Percentiles rank a stretch among this genome's conserved stretches.
Conservation (phyloP, 2,113 vertebrate genomes). For the Boleophthalmus pectinirostris region DNA sequence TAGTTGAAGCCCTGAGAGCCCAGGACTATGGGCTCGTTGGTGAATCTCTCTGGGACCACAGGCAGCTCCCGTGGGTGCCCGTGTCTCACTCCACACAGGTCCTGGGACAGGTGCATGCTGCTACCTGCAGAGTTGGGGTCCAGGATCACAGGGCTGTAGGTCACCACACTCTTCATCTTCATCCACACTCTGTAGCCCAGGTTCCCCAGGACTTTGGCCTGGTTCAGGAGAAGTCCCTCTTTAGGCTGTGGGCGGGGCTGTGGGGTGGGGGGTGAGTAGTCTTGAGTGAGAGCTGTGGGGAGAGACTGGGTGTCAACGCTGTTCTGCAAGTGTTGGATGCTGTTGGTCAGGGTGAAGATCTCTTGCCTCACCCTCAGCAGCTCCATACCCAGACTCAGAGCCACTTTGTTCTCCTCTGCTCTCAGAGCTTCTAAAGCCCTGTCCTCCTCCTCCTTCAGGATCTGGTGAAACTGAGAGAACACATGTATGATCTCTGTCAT, state of each 20-base stretch:
- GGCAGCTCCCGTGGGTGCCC: neutral
- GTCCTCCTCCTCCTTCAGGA: constrained; percentile 36
- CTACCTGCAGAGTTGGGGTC: neutral
- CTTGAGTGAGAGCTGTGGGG: neutral
- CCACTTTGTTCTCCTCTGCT: constrained; percentile 7
- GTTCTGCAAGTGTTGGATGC: neutral
- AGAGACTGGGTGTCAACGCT: neutral
- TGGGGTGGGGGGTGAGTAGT: neutral
- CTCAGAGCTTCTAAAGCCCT: constrained; percentile 20
- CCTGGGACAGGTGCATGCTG: neutral
- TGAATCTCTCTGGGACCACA: constrained; percentile 2
- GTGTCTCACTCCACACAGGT: neutral
- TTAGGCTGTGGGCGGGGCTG: neutral
- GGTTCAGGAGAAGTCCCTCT: neutral
- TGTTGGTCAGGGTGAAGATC: neutral
- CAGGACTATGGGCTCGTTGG: neutral
- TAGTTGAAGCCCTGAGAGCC: neutral
- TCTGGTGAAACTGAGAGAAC: constrained; percentile 36
- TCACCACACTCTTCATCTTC: neutral
- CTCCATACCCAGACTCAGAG: neutral
- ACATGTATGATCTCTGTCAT: constrained; percentile 24
- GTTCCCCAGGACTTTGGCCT: neutral
- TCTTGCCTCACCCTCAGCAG: neutral
- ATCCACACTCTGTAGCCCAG: neutral
- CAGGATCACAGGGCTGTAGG: neutral